A percentile compares a stretch with the other conserved stretches of the same genome.
phyloP scores from a whole-genome alignment of 2,113 vertebrate genomes.

The Archilochus colubris region DNA sequence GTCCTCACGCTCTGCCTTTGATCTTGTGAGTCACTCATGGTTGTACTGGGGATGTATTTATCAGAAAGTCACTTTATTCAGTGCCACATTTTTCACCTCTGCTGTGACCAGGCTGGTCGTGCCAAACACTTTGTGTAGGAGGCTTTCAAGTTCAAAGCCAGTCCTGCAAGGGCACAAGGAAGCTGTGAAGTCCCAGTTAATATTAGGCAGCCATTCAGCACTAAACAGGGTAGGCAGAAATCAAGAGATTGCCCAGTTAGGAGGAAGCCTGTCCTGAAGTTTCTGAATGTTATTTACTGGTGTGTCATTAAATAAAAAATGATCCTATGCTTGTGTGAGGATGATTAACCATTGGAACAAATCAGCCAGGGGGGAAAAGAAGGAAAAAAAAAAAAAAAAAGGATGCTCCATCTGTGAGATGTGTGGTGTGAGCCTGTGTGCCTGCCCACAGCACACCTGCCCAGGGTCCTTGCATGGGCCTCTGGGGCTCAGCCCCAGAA shows the following conservation, averaged over 20 bases:
- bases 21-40: slow-evolving; percentile 39
- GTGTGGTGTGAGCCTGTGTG: not conserved
- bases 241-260: not conserved
- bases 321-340: not conserved
- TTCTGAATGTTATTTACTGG: slow-evolving; percentile 8
- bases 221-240: slow-evolving; percentile 1
- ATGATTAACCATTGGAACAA: slow-evolving; percentile 62
- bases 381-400: not conserved
- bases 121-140: slow-evolving; percentile 31
- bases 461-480: not conserved
- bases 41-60: slow-evolving; percentile 45
- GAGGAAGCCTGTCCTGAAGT: not conserved
- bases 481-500: not conserved
- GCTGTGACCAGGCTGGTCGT: slow-evolving; percentile 35
- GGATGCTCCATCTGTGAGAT: slow-evolving; percentile 24
- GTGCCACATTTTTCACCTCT: slow-evolving; percentile 23
- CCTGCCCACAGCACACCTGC: slow-evolving; percentile 39
- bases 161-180: slow-evolving; percentile 35
- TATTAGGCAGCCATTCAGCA: not conserved
- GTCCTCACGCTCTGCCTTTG: slow-evolving; percentile 42
- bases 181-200: slow-evolving; percentile 51
- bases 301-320: not conserved
- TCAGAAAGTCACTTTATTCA: slow-evolving; percentile 37
- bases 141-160: slow-evolving; percentile 67
- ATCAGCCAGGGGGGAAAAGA: not conserved